Evolutionary conservation across 92 coral and sea anemone genomes (phyloP), one percentile per base, ranked within the genome.

Genomic region (Bergia sp.): DNA sequence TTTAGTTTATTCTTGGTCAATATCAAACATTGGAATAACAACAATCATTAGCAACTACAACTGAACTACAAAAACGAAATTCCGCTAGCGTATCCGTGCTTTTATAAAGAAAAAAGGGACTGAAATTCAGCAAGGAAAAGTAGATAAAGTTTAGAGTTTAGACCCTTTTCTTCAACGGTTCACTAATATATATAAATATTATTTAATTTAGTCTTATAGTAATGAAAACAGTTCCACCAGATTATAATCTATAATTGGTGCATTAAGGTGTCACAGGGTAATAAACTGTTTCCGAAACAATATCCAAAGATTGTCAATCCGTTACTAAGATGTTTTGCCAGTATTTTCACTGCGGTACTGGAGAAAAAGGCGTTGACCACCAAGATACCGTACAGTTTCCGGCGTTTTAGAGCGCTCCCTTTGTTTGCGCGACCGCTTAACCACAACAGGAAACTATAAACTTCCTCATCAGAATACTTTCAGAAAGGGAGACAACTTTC

Each of bases 251-350:
- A 80, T 36, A 80, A 45, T 66, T 65, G 87, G 21, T 37, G 20
- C 47, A 58, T 7, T 44, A 44, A 50, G 11, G 78, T 13, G 20
- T 12, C 49, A 5, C 11, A 40, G 3, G 2, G 7, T 29, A 43
- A 20, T 9, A 21, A 44, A 45, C 20, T 47, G 40, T 20, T 18
- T 9, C 39, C 72, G 87, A 16, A 45, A 5, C 87, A 84, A 84
- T 84, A 84, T 71, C 40, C 43, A 84, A 72, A 84, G 43, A 39
- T 71, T 11, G 23, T 36, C 39, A 72, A 73, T 84, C 79, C 87
- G 79, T 84, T 47, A 84, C 87, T 71, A 72, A 84, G 43, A 23
- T 83, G 47, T 72, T 84, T 69, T 84, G 71, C 78, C 87, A 84
- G 78, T 84, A 29, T 84, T 65, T 36, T 71, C 40, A 47, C 9